Base-by-base conservation (phyloP, 1,140 invertebrate species). In the Aphaenogaster rudis region DNA sequence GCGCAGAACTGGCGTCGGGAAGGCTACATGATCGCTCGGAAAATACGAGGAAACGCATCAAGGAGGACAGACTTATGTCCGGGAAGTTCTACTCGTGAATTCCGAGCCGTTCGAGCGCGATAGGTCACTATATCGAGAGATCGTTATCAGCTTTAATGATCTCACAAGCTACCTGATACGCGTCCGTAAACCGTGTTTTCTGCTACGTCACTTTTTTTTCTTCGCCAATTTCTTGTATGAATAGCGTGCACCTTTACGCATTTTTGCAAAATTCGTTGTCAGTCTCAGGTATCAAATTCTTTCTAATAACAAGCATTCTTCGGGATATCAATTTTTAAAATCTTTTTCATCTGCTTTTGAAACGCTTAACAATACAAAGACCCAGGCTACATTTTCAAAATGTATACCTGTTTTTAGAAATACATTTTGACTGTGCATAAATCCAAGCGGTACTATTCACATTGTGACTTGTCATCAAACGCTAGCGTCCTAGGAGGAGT, bases 71-170 rank as follows among this genome's bases (percentile, higher is more conserved):
- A 69, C 64, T 86, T 71, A 79, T 33, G 79, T 45, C 59, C 67
- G 28, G 52, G 45, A 84, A 84, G 80, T 84, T 76, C 42, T 33
- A 76, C 54, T 74, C 42, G 54, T 84, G 69, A 84, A 76, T 61
- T 84, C 69, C 42, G 78, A 81, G 21, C 66, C 66, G 80, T 72
- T 76, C 42, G 69, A 84, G 80, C 80, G 80, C 80, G 80, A 74
- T 28, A 82, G 80, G 69, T 84, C 80, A 84, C 69, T 61, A 71
- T 84, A 84, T 84, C 42, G 80, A 76, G 54, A 84, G 80, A 72
- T 84, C 80, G 80, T 84, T 84, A 84, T 76, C 80, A 84, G 69
- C 52, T 76, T 61, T 84, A 84, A 84, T 84, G 80, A 84, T 82
- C 80, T 87, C 52, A 33, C 86, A 54, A 82, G 76, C 50, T 82